These are phyloP conservation scores for Cygnus olor DNA, from an alignment of 2,797 vertebrate genomes.

Conservation along the genomic window DNA sequence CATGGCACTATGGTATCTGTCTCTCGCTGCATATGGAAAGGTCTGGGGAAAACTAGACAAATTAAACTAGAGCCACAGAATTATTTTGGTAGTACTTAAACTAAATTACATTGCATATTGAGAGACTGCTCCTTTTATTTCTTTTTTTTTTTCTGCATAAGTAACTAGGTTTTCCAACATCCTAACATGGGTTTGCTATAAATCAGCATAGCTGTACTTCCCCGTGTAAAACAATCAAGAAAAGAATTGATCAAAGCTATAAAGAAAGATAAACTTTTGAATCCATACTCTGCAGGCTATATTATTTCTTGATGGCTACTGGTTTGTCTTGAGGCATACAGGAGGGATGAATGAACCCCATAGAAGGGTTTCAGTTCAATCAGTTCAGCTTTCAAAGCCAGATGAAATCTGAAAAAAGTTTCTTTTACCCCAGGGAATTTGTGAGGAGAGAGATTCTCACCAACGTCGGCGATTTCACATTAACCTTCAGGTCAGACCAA, in stretches of 20 bases:
- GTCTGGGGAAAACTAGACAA: not conserved
- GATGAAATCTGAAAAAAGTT: slow-evolving; percentile 27
- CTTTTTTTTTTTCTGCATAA: not conserved
- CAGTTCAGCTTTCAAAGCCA: slow-evolving; percentile 39
- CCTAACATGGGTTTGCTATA: not conserved
- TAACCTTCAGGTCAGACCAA: slow-evolving; percentile 54
- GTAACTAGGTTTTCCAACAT: not conserved
- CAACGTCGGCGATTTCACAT: not conserved
- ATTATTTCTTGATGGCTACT: not conserved
- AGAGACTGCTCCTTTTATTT: not conserved
- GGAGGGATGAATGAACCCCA: not conserved
- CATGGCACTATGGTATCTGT: not conserved
- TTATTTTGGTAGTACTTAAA: not conserved
- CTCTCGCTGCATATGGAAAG: not conserved
- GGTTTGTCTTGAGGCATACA: not conserved
- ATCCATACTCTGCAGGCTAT: not conserved
- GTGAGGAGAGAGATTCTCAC: slow-evolving; percentile 47
- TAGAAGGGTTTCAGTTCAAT: slow-evolving; percentile 24
- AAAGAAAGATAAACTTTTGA: not conserved
- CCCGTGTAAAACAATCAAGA: not conserved
- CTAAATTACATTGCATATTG: not conserved
- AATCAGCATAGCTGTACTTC: not conserved
- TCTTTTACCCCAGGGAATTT: slow-evolving; percentile 45
- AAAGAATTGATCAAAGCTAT: not conserved
- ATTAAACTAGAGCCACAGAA: not conserved